phyloP scores from a whole-genome alignment of 2,797 vertebrate species.

The Australoheros facetus region DNA sequence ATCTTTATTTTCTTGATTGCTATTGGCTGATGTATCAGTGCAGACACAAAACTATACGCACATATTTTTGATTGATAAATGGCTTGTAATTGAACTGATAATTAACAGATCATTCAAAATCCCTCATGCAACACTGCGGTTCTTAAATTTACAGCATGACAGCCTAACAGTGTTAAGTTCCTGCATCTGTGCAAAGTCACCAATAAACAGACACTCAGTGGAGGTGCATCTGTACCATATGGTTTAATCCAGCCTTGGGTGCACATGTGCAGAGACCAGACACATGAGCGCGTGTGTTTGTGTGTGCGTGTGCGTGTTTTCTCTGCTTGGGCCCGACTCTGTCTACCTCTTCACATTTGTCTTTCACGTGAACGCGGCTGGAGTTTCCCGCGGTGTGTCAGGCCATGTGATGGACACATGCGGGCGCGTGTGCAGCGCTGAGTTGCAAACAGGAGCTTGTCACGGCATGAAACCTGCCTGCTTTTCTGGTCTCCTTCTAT shows the following conservation, averaged over 20 bases:
- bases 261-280: neutral
- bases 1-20: neutral
- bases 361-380: conserved; percentile 44
- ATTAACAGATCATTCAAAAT: neutral
- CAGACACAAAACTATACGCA: neutral
- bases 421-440: conserved; percentile 61
- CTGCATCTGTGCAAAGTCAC: neutral
- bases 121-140: neutral
- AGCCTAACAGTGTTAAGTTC: neutral
- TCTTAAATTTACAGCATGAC: no score
- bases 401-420: conserved; percentile 80
- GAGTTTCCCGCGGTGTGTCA: conserved; percentile 60
- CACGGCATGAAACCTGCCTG: conserved; percentile 46
- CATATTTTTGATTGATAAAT: neutral
- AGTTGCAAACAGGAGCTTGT: conserved; percentile 59
- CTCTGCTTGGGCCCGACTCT: neutral
- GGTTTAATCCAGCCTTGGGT: neutral
- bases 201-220: no score
- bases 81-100: neutral
- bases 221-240: neutral
- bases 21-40: neutral
- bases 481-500: neutral
- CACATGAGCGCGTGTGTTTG: neutral
- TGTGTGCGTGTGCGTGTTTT: neutral
- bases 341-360: conserved; percentile 29